Evolutionary conservation across 2,797 vertebrate species (phyloP), one percentile per base, ranked within the genome.

Genomic region (Lagocephalus sceleratus): DNA sequence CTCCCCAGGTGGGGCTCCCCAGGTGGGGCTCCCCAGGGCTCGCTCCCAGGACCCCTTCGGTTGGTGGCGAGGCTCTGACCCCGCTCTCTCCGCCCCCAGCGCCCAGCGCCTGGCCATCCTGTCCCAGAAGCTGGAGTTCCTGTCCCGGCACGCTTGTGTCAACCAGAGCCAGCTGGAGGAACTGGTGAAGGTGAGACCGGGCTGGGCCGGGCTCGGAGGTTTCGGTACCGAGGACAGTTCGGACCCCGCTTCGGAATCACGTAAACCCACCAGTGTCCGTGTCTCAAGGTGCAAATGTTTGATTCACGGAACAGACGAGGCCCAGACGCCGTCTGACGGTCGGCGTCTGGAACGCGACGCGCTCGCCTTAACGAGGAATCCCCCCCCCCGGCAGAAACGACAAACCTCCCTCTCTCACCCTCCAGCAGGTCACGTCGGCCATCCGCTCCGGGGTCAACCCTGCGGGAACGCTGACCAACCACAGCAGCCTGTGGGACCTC

Each of bases 401-500:
- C 14, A 39, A 35, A 40, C 32, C 39, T 47, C 19, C 10, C 22
- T 58, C 16, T 52, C 12, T 48, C 22, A 17, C 10, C 17, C 5
- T 73, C 3, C 92, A 98, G 96, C 94, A 97, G 90, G 93, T 98
- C 82, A 93, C 95, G 89, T 90, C 92, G 79, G 95, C 96, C 54
- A 91, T 98, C 85, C 95, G 94, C 78, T 94, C 95, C 74, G 96
- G 96, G 78, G 95, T 98, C 63, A 94, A 95, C 81, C 96, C 96
- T 54, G 87, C 92, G 84, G 94, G 93, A 82, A 93, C 92, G 52
- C 88, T 92, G 76, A 91, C 92, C 87, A 94, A 93, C 84, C 93
- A 94, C 80, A 94, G 90, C 92, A 98, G 95, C 88, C 92, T 96
- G 84, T 98, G 96, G 96, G 95, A 98, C 83, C 90, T 98, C 83